Evolutionary conservation across 2,888 invertebrate genomes (phyloP).

Genomic region (Masnerella sp.): DNA sequence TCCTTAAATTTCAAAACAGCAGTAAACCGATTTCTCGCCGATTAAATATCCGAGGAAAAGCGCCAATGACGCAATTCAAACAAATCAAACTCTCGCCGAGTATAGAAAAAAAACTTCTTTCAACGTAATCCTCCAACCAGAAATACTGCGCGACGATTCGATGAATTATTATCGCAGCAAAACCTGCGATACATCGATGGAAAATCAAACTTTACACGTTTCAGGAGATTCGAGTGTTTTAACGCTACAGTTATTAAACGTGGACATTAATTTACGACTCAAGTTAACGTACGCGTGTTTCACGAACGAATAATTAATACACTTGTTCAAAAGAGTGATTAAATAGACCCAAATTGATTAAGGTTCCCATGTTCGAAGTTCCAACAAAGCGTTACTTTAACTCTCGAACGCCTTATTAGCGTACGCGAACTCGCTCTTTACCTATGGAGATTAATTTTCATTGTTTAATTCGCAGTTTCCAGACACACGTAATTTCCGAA

Average conservation of each 20-base stretch:
- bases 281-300: background rate
- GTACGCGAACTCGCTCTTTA: background rate
- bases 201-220: background rate
- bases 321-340: background rate
- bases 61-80: too few relatives aligned
- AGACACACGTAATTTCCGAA: slow-evolving; percentile 25
- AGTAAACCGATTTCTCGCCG: too few relatives aligned
- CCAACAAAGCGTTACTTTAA: slow-evolving; percentile 13
- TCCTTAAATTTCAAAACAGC: too few relatives aligned
- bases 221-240: background rate
- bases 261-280: background rate
- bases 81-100: too few relatives aligned
- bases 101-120: too few relatives aligned
- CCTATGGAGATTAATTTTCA: slow-evolving; percentile 22
- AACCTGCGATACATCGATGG: too few relatives aligned
- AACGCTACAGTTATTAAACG: background rate
- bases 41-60: too few relatives aligned
- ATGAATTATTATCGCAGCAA: too few relatives aligned
- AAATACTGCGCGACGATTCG: background rate
- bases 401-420: slow-evolving; percentile 1
- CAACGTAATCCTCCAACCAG: too few relatives aligned
- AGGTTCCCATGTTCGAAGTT: background rate
- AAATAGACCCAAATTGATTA: slow-evolving; percentile 1
- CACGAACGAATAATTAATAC: background rate
- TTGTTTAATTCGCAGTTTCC: slow-evolving; percentile 12